Evolutionary conservation across 2,113 vertebrate genomes (phyloP), one percentile per base, ranked within the genome.

Genomic region (Guaruba guarouba): DNA sequence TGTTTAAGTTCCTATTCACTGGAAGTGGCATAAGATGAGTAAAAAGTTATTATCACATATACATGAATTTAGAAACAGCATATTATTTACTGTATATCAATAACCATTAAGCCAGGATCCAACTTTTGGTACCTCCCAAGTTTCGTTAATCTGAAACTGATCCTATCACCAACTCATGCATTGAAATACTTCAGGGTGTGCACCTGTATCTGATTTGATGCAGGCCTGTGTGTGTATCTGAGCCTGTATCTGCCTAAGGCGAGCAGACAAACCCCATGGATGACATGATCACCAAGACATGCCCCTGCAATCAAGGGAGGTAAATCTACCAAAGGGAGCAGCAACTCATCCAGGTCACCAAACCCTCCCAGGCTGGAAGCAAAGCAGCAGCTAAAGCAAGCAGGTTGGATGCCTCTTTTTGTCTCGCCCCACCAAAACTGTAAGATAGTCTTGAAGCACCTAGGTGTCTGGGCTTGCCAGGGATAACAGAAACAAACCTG

Each of bases 161-260:
- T 48, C 18, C 8, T n/a, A 31, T 27, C 67, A 55, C 0, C 1
- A 57, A 62, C 20, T 43, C 46, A 55, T 7, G 23, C 52, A 29
- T 0, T 0, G 35, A 66, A 66, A 31, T 0, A 1, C 11, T 29
- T 43, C 39, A 22, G 54, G 18, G 44, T 39, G 16, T 41, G 13
- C 4, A 17, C 43, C 14, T 16, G 11, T 39, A 25, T 8, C 27
- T 17, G 23, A 76, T 44, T 14, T 17, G 2, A 25, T 17, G 17
- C 52, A 52, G 28, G 46, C 25, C 23, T 14, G 3, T 3, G 0
- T 6, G 7, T 25, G 29, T 41, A 29, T 17, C 35, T 69, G 28
- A 44, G 33, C 51, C 27, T 39, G 31, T 7, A 73, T 24, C 24
- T 15, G 24, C 54, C 61, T 3, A n/a, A 55, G 28, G 17, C 0